phyloP scores from a whole-genome alignment of 64 coral and sea anemone species.

The Montipora foliosa region DNA sequence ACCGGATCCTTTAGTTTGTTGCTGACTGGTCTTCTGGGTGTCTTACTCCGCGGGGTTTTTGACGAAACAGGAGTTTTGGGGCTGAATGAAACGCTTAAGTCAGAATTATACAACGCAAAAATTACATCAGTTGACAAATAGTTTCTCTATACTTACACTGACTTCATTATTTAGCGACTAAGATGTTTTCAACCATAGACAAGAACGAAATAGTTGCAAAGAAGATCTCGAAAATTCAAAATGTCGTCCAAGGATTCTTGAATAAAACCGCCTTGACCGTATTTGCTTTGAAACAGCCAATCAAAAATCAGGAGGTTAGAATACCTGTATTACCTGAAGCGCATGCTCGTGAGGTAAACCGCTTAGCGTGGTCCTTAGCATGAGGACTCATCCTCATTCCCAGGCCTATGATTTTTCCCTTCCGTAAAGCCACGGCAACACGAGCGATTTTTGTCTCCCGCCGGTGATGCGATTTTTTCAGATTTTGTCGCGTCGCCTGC shows the following conservation, averaged over 20 bases:
- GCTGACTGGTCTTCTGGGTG: conserved; percentile 66
- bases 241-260: conserved; percentile 73
- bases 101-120: neutral
- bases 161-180: conserved; percentile 43
- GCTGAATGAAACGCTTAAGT: neutral
- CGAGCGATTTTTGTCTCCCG: too few species aligned
- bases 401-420: too few species aligned
- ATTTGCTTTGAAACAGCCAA: conserved; percentile 86
- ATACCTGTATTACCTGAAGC: neutral
- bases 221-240: conserved; percentile 24
- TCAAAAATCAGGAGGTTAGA: conserved; percentile 33
- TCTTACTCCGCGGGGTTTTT: conserved; percentile 88
- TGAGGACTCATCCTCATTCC: too few species aligned
- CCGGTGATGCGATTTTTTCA: too few species aligned
- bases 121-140: neutral
- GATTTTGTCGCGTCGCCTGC: too few species aligned
- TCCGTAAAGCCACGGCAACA: too few species aligned
- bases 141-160: conserved; percentile 65
- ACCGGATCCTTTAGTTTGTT: conserved; percentile 96
- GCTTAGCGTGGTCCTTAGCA: neutral
- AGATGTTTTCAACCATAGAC: conserved; percentile 28
- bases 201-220: conserved; percentile 18
- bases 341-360: neutral
- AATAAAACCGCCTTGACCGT: conserved; percentile 90
- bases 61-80: conserved; percentile 73